Evolutionary conservation across 2,797 vertebrate species (phyloP).

Genomic region (Paratrypauchen microcephalus): DNA sequence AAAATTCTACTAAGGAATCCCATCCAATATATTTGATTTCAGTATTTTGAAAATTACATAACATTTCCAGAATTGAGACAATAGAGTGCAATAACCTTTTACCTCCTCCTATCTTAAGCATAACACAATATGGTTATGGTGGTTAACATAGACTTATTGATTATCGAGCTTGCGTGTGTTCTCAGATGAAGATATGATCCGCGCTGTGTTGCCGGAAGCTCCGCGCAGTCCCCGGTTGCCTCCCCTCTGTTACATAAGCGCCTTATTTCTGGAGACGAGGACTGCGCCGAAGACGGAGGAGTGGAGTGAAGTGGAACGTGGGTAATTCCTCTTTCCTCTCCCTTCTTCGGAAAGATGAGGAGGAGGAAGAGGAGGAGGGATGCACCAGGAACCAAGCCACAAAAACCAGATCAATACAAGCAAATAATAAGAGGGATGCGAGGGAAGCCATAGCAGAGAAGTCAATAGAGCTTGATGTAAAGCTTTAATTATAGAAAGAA

Average conservation of each 20-base stretch:
- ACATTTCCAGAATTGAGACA: background rate
- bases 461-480: conserved; percentile 46
- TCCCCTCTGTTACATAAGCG: conserved; percentile 1
- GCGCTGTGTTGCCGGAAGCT: conserved; percentile 4
- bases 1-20: too few relatives aligned
- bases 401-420: conserved; percentile 64
- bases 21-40: too few relatives aligned
- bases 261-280: conserved; percentile 9
- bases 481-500: background rate
- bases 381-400: conserved; percentile 45
- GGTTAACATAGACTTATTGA: background rate
- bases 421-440: conserved; percentile 60
- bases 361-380: conserved; percentile 49
- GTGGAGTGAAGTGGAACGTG: conserved; percentile 21
- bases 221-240: background rate
- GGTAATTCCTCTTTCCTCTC: conserved; percentile 55
- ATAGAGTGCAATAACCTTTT: background rate
- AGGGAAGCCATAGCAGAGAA: conserved; percentile 58
- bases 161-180: background rate
- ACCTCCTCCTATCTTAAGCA: too few relatives aligned
- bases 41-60: too few relatives aligned
- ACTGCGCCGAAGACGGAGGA: conserved; percentile 2
- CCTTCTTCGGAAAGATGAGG: conserved; percentile 47
- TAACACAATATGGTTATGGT: background rate
- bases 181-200: conserved; percentile 4